Percentiles rank a stretch among this genome's conserved stretches.
Evolutionary conservation across 2,113 vertebrate genomes (phyloP).

Genomic region (Chaenogobius annularis): DNA sequence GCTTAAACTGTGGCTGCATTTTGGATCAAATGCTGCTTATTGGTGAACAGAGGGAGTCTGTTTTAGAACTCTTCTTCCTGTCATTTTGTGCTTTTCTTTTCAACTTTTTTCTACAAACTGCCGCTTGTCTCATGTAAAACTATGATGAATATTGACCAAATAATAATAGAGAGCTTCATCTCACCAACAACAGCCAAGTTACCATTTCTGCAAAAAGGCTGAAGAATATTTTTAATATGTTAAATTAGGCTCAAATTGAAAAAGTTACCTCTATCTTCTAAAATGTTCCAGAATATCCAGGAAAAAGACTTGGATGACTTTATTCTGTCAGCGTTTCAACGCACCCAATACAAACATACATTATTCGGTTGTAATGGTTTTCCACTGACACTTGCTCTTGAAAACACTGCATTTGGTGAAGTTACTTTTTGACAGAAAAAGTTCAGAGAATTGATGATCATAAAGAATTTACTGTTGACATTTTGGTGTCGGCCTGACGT

Average conservation of each 20-base stretch:
- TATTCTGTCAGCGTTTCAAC: neutral
- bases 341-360: neutral
- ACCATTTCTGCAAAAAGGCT: too few relatives aligned
- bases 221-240: neutral
- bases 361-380: neutral
- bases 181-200: too few relatives aligned
- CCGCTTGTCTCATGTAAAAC: too few relatives aligned
- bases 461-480: conserved; percentile 45
- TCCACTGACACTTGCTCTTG: neutral
- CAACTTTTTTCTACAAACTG: too few relatives aligned
- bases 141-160: too few relatives aligned
- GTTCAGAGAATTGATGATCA: conserved; percentile 15
- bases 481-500: conserved; percentile 16
- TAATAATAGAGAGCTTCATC: too few relatives aligned
- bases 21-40: too few relatives aligned
- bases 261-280: neutral
- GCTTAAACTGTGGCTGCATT: too few relatives aligned
- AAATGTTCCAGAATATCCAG: neutral
- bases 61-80: too few relatives aligned
- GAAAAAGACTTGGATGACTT: neutral
- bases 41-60: too few relatives aligned
- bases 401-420: neutral
- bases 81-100: too few relatives aligned
- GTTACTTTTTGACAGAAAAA: conserved; percentile 2
- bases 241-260: neutral